A percentile compares a stretch with the other conserved stretches of the same genome.
Evolutionary conservation across 37 sponge, comb jelly and placozoan genomes (phyloP).

Genomic region (Theonella swinhoei): DNA sequence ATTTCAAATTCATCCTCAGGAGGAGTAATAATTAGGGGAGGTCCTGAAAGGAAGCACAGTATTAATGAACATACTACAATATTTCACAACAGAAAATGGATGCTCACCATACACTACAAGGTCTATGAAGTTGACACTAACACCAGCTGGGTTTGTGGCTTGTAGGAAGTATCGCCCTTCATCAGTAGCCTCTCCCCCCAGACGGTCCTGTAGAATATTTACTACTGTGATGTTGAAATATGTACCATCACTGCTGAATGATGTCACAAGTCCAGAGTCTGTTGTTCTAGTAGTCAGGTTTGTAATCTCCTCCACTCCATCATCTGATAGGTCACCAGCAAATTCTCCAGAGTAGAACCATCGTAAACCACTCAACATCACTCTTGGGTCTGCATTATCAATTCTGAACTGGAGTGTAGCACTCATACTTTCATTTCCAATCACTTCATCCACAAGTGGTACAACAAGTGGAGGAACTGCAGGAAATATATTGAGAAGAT

Average conservation of each 20-base stretch:
- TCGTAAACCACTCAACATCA: slow-evolving; percentile 13
- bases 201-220: slow-evolving; percentile 21
- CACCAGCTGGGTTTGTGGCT: slow-evolving; percentile 69
- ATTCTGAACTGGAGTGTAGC: slow-evolving; percentile 43
- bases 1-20: slow-evolving; percentile 45
- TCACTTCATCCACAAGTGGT: slow-evolving; percentile 10
- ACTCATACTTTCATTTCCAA: slow-evolving; percentile 10
- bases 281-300: slow-evolving; percentile 30
- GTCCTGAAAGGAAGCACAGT: slow-evolving; percentile 55
- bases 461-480: slow-evolving; percentile 71
- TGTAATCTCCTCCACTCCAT: slow-evolving; percentile 21
- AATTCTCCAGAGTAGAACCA: slow-evolving; percentile 48
- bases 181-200: slow-evolving; percentile 32
- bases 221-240: slow-evolving; percentile 14
- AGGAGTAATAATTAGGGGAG: slow-evolving; percentile 34
- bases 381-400: slow-evolving; percentile 48
- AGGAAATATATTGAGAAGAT: too few relatives aligned
- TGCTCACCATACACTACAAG: slow-evolving; percentile 59
- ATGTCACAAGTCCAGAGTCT: slow-evolving; percentile 13
- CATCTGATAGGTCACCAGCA: neutral
- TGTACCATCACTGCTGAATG: slow-evolving; percentile 2
- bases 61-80: neutral
- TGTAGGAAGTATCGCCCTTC: slow-evolving; percentile 66
- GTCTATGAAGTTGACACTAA: slow-evolving; percentile 3
- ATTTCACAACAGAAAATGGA: neutral